Evolutionary conservation across 2,888 invertebrate genomes (phyloP), one percentile per base, ranked within the genome.

Genomic region (Eristalis pertinax): DNA sequence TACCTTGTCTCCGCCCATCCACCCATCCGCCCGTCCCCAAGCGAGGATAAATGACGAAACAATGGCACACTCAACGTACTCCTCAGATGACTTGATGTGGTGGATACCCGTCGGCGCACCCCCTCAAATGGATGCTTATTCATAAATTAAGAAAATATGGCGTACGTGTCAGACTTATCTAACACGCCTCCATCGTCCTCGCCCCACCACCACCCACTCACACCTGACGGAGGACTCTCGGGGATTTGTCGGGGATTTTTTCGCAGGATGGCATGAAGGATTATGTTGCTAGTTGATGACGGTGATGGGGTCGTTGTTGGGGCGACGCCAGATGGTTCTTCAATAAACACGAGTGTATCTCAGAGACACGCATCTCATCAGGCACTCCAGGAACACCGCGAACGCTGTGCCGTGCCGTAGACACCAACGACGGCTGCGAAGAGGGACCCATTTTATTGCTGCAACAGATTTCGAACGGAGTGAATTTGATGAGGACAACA

Each of bases 81-180:
- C 60, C 58, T 74, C 26, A 19, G 35, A 67, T 22, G 32, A 32
- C 38, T 43, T n/a, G 70, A 13, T 22, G 13, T 15, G 38, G 22
- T 13, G 41, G n/a, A 19, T 62, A 19, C 38, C 15, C 68, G 60
- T 32, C 58, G 32, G 62, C 62, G 73, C 58, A 35, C 35, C 19
- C 64, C 77, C 68, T 69, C 58, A 38, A 85, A 81, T 76, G 76
- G 72, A 73, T 81, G 68, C 77, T 85, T 81, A 82, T 85, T 85
- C 85, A 85, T 82, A 82, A 85, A 82, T 85, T 85, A 85, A 85
- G 82, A 77, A 82, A 85, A 85, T 82, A 85, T 77, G 82, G 76
- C 65, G 85, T 85, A 81, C 82, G 85, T 85, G 82, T 85, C 73
- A 82, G 43, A 50, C 43, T 50, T 50, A 50, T 50, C 43, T n/a